Conservation (phyloP, 2,888 invertebrate genomes). For the Acleris laterana region DNA sequence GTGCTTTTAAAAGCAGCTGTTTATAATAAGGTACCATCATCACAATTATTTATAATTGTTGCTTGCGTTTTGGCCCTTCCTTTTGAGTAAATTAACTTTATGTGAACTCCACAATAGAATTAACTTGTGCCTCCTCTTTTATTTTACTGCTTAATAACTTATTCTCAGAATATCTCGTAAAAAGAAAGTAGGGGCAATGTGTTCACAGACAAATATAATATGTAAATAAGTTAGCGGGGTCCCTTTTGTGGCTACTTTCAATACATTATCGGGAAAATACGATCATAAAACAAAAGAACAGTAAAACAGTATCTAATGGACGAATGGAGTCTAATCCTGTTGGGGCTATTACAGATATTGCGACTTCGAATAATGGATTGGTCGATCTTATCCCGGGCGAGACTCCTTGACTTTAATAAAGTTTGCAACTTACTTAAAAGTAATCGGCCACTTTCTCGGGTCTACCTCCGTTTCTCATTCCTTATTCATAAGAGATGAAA, state of each 20-base stretch:
- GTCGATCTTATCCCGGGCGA: conserved; percentile 58
- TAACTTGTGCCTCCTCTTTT: too few species aligned
- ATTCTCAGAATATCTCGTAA: conserved; percentile 3
- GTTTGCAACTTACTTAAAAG: conserved; percentile 25
- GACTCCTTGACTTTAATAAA: conserved; percentile 58
- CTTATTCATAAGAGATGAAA: conserved; percentile 5
- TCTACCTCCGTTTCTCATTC: conserved; percentile 1
- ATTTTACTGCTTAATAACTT: background rate
- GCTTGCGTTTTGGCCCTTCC: too few species aligned
- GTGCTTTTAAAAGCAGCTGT: too few species aligned
- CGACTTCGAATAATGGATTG: conserved; percentile 69
- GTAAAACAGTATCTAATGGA: conserved; percentile 68
- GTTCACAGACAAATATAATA: conserved; percentile 27
- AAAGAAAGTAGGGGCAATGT: conserved; percentile 19
- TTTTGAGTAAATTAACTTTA: too few species aligned
- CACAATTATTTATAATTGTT: too few species aligned
- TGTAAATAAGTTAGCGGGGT: conserved; percentile 41
- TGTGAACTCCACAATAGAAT: too few species aligned
- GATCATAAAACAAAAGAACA: conserved; percentile 76
- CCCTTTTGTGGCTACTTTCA: conserved; percentile 63
- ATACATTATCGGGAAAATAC: conserved; percentile 73
- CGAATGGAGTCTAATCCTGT: conserved; percentile 65
- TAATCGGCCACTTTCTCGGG: conserved; percentile 9
- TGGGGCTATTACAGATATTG: conserved; percentile 67
- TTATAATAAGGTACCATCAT: too few species aligned